Percentiles rank a stretch among this genome's conserved stretches.
These are phyloP conservation scores for Mesorhabditis belari DNA, from an alignment of 2,888 invertebrate genomes.

Conservation along the genomic window DNA sequence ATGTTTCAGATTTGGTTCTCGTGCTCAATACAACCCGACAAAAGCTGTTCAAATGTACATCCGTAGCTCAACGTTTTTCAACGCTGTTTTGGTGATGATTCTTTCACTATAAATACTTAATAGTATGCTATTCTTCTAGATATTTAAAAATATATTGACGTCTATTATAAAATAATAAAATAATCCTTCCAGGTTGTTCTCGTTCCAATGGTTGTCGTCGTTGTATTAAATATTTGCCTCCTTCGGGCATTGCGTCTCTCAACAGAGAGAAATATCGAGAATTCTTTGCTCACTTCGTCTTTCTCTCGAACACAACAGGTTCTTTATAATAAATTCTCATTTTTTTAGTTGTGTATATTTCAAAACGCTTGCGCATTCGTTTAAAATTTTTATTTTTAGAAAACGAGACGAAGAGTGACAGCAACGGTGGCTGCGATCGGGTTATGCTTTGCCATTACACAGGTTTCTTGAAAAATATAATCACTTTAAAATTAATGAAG, in stretches of 20 bases:
- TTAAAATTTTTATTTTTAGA: background rate
- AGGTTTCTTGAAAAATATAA: no score
- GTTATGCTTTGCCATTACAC: constrained; percentile 46
- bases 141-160: background rate
- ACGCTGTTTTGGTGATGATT: constrained; percentile 23
- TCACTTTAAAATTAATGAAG: no score
- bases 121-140: background rate
- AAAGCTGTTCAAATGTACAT: constrained; percentile 25
- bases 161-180: background rate
- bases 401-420: constrained; percentile 30
- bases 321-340: background rate
- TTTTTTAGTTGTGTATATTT: background rate
- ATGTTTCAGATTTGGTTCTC: background rate
- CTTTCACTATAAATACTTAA: background rate
- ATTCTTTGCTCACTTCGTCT: constrained; percentile 20
- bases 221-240: constrained; percentile 41
- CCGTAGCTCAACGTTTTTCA: constrained; percentile 29
- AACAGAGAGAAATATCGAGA: constrained; percentile 1
- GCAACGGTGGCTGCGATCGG: constrained; percentile 47
- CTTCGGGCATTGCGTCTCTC: constrained; percentile 31
- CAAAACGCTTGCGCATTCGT: background rate
- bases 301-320: constrained; percentile 22
- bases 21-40: constrained; percentile 14
- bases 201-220: constrained; percentile 43
- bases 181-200: constrained; percentile 35